Base-by-base conservation (phyloP, 2,113 vertebrate genomes). In the Gasterosteus nipponicus region DNA sequence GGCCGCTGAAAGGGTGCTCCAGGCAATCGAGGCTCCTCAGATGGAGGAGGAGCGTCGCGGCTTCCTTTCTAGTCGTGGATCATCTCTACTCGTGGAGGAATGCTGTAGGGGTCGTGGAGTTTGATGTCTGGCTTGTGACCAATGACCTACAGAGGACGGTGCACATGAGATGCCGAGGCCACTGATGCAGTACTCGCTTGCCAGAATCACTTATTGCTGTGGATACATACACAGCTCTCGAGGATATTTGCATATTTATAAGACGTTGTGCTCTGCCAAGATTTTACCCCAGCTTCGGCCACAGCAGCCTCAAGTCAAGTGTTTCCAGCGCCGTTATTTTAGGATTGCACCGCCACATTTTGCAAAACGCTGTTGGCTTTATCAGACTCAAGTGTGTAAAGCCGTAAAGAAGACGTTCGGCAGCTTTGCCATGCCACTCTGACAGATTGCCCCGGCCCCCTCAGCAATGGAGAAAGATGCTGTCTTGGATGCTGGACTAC, bases 351-450 rank as follows among this genome's bases (percentile, higher is more conserved):
- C 11, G 2, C 42, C 33, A n/a, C 8, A 39, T 72, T 72, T 65
- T 66, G 67, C 56, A 71, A 53, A 33, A 31, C 29, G 12, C 29
- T 42, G 31, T 68, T 75, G 18, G 51, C 56, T 78, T 76, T 51
- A 71, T 79, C 65, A 47, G 51, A 29, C 42, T 42, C 38, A 7
- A 38, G 35, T 38, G 35, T 38, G 35, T 65, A 58, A 80, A 73
- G 57, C 29, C 14, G n/a, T 64, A 42, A 9, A 14, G 33, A 53
- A 16, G 19, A 65, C 63, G 60, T 73, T 81, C 68, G 56, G 47
- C 56, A 80, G 7, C 61, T 56, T 18, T 8, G 53, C 54, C 19
- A 11, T 68, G n/a, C 26, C 39, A 53, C 66, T 77, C 59, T 73
- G 35, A 22, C 14, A 56, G 46, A 75, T 68, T 69, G 67, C 49